Base-by-base conservation (phyloP, 2,113 vertebrate species). In the Thamnophis sirtalis region DNA sequence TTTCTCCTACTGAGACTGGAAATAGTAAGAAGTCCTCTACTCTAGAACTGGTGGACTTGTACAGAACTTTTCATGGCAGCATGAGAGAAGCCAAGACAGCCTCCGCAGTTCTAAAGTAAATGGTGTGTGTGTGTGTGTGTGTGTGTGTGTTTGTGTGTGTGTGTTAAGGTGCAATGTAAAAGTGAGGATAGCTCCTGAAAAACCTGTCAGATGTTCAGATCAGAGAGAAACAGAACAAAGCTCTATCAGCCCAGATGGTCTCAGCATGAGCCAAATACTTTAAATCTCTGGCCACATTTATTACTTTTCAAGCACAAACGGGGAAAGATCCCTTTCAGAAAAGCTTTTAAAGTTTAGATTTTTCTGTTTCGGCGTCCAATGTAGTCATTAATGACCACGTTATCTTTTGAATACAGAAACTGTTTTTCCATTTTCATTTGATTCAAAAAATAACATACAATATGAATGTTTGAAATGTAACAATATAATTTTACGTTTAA, bases 241-340 rank as follows among this genome's bases (percentile, higher is more conserved):
- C 13, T 86, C 84, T 60, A 68, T n/a, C 48, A 89, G 33, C 38
- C 60, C 38, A 94, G 86, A 33, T 93, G 90, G 86, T 68, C 92
- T 89, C 85, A 92, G 58, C 24, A 7, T n/a, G 50, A 91, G 58
- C 5, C 91, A 68, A 56, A 49, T 89, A 8, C 21, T 55, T 22
- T 49, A 87, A 92, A 73, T 63, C 50, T 43, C 56, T 13, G 7
- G 19, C 80, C 84, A 53, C 24, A 55, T 54, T 49, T 28, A 7
- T 22, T 68, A 38, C n/a, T 84, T n/a, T 86, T 86, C 56, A 56
- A 49, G 8, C 13, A 87, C 33, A 17, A 80, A 28, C 56, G 3
- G 28, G 6, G 6, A 84, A 5, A 91, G 2, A 53, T 49, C 33
- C 60, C 38, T 0, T 38, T 68, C 51, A 93, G 63, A 91, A 0